Evolutionary conservation across 2,888 invertebrate genomes (phyloP).

Genomic region (Crepidodera aurea): DNA sequence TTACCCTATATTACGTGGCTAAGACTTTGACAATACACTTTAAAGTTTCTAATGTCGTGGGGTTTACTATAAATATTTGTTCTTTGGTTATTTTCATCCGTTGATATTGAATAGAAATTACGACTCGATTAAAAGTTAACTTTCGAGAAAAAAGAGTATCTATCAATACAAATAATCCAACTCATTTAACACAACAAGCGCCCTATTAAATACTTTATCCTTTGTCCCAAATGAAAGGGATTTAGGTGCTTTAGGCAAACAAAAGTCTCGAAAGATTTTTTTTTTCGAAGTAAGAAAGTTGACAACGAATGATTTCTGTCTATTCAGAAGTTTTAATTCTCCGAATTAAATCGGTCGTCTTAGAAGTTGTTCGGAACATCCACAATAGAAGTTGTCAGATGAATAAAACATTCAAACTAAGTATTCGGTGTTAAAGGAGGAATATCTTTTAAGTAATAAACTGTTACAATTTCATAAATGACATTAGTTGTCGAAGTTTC

Average conservation of each 20-base stretch:
- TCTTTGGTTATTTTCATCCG: no score
- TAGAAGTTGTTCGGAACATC: slow-evolving; percentile 12
- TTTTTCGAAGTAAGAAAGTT: slow-evolving; percentile 12
- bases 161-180: not conserved
- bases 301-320: slow-evolving; percentile 17
- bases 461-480: no score
- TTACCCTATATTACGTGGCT: no score
- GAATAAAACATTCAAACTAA: slow-evolving; percentile 17
- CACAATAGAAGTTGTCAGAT: slow-evolving; percentile 14
- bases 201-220: not conserved
- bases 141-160: no score
- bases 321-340: slow-evolving; percentile 26
- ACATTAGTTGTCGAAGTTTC: no score
- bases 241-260: slow-evolving; percentile 11
- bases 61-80: no score
- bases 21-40: no score
- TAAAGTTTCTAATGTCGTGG: no score
- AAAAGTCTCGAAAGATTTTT: slow-evolving; percentile 15
- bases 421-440: no score
- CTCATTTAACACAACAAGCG: not conserved
- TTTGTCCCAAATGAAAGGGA: slow-evolving; percentile 1
- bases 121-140: no score
- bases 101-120: no score
- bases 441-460: no score
- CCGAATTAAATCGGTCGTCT: slow-evolving; percentile 17